These are phyloP conservation scores for Drosophila oshimai DNA, from an alignment of 1,140 invertebrate species.

Conservation along the genomic window DNA sequence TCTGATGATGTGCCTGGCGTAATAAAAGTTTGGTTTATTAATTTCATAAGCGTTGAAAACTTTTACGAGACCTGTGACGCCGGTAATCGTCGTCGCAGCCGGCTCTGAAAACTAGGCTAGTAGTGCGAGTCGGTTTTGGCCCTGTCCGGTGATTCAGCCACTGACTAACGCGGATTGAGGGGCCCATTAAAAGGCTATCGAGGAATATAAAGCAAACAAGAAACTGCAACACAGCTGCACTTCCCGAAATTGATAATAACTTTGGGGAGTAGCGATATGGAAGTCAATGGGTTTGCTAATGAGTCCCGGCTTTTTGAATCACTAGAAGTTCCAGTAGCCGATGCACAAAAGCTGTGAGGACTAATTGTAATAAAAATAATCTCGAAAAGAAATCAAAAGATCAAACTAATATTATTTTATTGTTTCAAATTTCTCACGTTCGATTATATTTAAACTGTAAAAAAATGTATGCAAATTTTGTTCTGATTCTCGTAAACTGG, in stretches of 20 bases:
- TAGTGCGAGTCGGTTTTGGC: constrained; percentile 35
- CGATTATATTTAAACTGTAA: no score
- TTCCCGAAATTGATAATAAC: neutral
- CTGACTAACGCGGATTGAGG: constrained; percentile 7
- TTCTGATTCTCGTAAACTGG: no score
- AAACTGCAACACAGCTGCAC: constrained; percentile 29
- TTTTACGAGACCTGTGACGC: constrained; percentile 64
- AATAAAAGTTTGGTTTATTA: constrained; percentile 74
- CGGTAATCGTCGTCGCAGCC: constrained; percentile 21
- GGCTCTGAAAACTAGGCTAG: constrained; percentile 67
- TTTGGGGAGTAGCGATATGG: neutral
- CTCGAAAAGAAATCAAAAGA: no score
- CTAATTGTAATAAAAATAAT: no score
- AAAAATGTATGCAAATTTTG: no score
- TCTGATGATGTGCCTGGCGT: constrained; percentile 6
- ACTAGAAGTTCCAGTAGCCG: neutral
- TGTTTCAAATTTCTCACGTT: no score
- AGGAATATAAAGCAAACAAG: neutral
- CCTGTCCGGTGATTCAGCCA: constrained; percentile 2
- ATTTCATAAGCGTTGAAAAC: constrained; percentile 74
- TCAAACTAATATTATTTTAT: no score
- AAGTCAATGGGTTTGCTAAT: neutral
- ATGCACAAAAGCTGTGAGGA: no score
- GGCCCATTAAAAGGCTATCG: neutral
- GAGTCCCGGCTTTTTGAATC: neutral